Evolutionary conservation across 2,797 vertebrate genomes (phyloP).

Genomic region (Spondyliosoma cantharus): DNA sequence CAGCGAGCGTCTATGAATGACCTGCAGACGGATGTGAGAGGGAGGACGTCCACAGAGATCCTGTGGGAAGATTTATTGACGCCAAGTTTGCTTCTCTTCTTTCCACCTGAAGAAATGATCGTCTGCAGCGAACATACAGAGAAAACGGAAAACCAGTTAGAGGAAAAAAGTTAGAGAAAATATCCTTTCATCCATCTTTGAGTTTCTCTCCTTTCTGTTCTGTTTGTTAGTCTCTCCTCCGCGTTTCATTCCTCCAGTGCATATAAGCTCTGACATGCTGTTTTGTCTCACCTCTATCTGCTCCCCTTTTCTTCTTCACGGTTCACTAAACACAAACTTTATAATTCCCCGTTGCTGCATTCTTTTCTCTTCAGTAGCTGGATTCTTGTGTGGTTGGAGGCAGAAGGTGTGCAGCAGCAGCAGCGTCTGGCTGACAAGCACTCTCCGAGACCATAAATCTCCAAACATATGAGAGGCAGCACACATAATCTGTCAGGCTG

Average conservation of each 20-base stretch:
- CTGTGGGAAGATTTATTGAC: slow-evolving; percentile 41
- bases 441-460: slow-evolving; percentile 47
- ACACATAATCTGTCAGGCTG: slow-evolving; percentile 53
- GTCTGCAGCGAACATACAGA: slow-evolving; percentile 18
- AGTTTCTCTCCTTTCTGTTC: not conserved
- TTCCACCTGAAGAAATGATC: not conserved
- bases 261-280: not conserved
- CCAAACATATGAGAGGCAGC: slow-evolving; percentile 55
- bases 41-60: slow-evolving; percentile 15
- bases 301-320: slow-evolving; percentile 35
- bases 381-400: slow-evolving; percentile 28
- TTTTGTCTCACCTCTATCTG: slow-evolving; percentile 20
- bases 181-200: not conserved
- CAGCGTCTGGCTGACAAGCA: slow-evolving; percentile 42
- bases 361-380: slow-evolving; percentile 38
- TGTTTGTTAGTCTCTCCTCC: slow-evolving; percentile 13
- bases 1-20: slow-evolving; percentile 15
- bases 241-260: slow-evolving; percentile 17
- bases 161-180: not conserved
- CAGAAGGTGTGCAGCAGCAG: slow-evolving; percentile 34
- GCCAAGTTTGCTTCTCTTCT: not conserved
- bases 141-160: slow-evolving; percentile 29
- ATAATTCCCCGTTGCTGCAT: slow-evolving; percentile 35
- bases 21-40: not conserved
- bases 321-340: slow-evolving; percentile 63